Conservation (phyloP, 2,113 vertebrate genomes). For the Euleptes europaea region DNA sequence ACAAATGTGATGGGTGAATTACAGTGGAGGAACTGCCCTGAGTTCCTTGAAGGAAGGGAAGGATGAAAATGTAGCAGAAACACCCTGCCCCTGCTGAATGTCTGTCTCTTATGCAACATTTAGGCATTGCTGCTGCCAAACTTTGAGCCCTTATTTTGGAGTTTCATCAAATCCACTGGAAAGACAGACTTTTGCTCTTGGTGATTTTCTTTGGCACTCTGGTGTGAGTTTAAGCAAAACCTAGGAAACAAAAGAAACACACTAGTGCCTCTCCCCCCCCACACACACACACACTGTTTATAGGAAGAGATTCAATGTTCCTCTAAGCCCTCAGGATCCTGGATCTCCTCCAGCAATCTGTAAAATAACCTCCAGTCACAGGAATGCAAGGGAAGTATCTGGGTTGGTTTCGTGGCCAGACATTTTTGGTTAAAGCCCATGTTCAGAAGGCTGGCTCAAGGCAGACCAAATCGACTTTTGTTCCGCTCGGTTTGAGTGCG, state of each 20-base stretch:
- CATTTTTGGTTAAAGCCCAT: slow-evolving; percentile 58
- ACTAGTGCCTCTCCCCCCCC: slow-evolving; percentile 12
- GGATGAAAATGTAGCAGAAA: background rate
- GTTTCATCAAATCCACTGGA: background rate
- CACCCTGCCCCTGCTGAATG: no score
- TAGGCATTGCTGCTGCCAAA: background rate
- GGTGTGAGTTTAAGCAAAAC: background rate
- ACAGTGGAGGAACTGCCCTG: no score
- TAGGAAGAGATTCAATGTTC: background rate
- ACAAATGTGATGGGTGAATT: no score
- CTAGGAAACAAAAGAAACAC: slow-evolving; percentile 8
- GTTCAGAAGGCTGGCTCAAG: slow-evolving; percentile 16
- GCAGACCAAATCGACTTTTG: background rate
- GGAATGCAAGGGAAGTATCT: slow-evolving; percentile 20
- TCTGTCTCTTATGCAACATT: background rate
- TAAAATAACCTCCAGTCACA: slow-evolving; percentile 18
- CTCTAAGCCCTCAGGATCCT: slow-evolving; percentile 30
- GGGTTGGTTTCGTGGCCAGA: slow-evolving; percentile 64
- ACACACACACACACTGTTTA: background rate
- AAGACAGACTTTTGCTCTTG: background rate
- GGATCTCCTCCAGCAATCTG: slow-evolving; percentile 52
- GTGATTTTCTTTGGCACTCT: background rate
- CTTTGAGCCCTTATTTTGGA: background rate
- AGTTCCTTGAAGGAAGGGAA: no score
- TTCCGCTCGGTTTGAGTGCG: background rate